A percentile compares a stretch with the other conserved stretches of the same genome.
Conservation (phyloP, 2,113 vertebrate species). For the Cromileptes altivelis region DNA sequence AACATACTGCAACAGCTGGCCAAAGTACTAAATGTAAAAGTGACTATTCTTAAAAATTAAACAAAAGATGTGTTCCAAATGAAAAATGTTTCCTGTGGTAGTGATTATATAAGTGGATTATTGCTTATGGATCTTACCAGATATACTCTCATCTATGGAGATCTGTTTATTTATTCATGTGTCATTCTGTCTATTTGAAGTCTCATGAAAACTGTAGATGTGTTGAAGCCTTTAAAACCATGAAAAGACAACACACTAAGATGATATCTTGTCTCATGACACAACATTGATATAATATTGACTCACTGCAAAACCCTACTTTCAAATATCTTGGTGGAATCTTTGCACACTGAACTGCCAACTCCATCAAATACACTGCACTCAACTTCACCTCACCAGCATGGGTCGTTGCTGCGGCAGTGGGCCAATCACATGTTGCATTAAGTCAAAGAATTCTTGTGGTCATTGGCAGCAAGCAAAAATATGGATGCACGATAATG, state of each 20-base stretch:
- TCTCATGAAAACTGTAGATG: background rate
- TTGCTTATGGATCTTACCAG: background rate
- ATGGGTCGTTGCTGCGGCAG: too few species aligned
- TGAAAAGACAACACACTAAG: too few species aligned
- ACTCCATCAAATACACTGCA: too few species aligned
- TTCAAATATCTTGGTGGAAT: background rate
- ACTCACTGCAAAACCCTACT: background rate
- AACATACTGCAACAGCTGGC: background rate
- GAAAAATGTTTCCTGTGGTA: background rate
- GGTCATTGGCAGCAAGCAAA: too few species aligned
- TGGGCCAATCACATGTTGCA: too few species aligned
- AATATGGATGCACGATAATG: too few species aligned
- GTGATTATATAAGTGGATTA: too few species aligned
- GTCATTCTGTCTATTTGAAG: background rate
- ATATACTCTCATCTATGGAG: background rate
- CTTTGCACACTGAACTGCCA: background rate
- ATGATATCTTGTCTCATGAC: too few species aligned
- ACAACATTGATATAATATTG: too few species aligned
- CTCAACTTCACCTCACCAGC: too few species aligned
- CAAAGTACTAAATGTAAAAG: background rate
- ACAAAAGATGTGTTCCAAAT: background rate
- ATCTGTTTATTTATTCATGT: background rate
- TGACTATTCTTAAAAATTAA: background rate
- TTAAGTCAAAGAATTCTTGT: too few species aligned
- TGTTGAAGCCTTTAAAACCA: too few species aligned